Evolutionary conservation across 2,888 invertebrate species (phyloP), one percentile per base, ranked within the genome.

Genomic region (Deroplatys truncata): DNA sequence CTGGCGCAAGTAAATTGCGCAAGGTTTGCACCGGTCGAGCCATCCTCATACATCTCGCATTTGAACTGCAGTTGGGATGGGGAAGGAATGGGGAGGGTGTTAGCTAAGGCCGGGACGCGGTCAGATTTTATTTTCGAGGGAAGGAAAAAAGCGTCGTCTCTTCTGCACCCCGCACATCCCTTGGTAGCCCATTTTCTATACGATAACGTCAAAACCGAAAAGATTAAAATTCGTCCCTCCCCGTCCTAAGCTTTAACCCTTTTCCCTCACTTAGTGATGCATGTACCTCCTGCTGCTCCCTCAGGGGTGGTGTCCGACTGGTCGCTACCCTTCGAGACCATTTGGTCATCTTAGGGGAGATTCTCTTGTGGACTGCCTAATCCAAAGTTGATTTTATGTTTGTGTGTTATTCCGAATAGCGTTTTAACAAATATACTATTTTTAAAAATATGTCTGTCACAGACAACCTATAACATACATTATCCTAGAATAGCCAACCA

Each of bases 201-300:
- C 84, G 88, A 88, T 88, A 88, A 88, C 84, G 88, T 88, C 88
- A 88, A 88, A 88, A 84, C 84, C 84, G 84, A 88, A 84, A 88
- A 88, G 88, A 88, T 88, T 88, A 88, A 88, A 88, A 88, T 88
- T 84, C 88, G 88, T 56, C 29, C 72, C 84, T 29, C 20, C 56
- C 84, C 84, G n/a, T 31, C 56, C 84, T 56, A 86, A 72, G 49
- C 72, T 85, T 86, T 72, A 82, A 31, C 28, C 86, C 86, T 56
- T 85, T 85, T 28, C 85, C 85, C 85, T 31, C 85, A 85, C 31
- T 85, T 85, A 35, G 31, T 85, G 85, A 85, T 85, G 85, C 31
- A 86, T 86, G 82, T 82, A 86, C 31, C 72, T 72, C 86, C 86
- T 85, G 82, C 82, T 31, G 72, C 82, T 86, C 29, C 82, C 72